Percentiles rank a stretch among this genome's conserved stretches.
These are phyloP conservation scores for Muscicapa adusta DNA, from an alignment of 2,113 vertebrate genomes.

Conservation along the genomic window DNA sequence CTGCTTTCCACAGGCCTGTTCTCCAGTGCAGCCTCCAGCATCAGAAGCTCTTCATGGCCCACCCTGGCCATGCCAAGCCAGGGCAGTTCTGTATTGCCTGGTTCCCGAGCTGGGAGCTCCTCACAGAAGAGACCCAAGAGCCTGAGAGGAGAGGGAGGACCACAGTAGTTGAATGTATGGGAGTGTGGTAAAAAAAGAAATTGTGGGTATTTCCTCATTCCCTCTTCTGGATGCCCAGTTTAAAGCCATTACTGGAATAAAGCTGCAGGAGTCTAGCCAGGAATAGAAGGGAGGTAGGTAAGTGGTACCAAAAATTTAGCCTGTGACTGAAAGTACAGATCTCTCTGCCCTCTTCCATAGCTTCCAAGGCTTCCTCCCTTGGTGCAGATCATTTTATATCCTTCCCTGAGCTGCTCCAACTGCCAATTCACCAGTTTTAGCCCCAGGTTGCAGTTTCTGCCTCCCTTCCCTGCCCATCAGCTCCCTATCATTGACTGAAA, in stretches of 20 bases:
- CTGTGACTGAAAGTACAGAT: neutral
- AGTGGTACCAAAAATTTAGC: neutral
- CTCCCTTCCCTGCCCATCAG: neutral
- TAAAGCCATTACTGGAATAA: neutral
- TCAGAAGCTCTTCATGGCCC: neutral
- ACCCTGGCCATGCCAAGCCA: neutral
- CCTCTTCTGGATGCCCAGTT: neutral
- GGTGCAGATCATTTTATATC: neutral
- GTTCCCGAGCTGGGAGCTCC: rapidly evolving
- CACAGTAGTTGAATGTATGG: neutral
- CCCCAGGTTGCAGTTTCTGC: neutral
- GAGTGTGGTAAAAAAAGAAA: neutral
- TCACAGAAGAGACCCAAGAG: neutral
- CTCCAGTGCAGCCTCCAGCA: neutral
- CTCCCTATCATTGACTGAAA: neutral
- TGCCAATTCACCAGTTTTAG: neutral
- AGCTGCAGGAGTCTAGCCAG: neutral
- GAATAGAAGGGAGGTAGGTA: neutral
- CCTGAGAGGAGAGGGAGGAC: neutral
- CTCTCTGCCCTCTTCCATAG: neutral
- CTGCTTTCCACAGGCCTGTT: neutral
- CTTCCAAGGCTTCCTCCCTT: neutral
- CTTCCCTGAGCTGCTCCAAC: neutral
- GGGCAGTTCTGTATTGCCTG: neutral
- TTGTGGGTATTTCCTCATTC: neutral